Conservation (phyloP, 2,888 invertebrate species). For the Tubiluchus corallicola region DNA sequence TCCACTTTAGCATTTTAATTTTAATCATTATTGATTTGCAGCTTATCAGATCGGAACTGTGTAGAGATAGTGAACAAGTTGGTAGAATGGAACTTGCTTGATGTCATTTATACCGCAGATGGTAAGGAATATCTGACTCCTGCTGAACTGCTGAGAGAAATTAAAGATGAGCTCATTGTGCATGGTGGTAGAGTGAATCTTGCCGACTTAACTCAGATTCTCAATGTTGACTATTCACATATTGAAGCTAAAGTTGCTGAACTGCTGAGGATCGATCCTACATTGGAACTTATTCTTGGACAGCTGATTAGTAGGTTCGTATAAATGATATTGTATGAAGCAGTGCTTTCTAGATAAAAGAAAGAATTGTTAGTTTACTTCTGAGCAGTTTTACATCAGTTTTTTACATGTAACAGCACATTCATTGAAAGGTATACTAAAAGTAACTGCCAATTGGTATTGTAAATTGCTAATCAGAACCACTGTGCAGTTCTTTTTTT, state of each 20-base stretch:
- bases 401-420: too few relatives aligned
- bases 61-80: conserved; percentile 82
- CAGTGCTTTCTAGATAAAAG: too few relatives aligned
- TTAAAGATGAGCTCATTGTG: conserved; percentile 69
- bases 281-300: conserved; percentile 59
- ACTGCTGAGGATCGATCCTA: conserved; percentile 40
- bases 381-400: too few relatives aligned
- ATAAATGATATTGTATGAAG: too few relatives aligned
- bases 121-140: conserved; percentile 94
- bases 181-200: conserved; percentile 59
- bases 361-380: too few relatives aligned
- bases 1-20: conserved; percentile 6
- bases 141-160: conserved; percentile 67
- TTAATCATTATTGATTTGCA: conserved; percentile 28
- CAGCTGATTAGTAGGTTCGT: conserved; percentile 67
- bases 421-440: too few relatives aligned
- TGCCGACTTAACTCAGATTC: conserved; percentile 61
- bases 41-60: conserved; percentile 89
- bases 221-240: conserved; percentile 72
- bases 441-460: too few relatives aligned
- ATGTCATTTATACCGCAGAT: conserved; percentile 83
- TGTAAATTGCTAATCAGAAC: too few relatives aligned
- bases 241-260: conserved; percentile 47
- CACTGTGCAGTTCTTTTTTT: too few relatives aligned
- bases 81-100: conserved; percentile 58